Evolutionary conservation across 1,140 invertebrate species (phyloP).

Genomic region (Drosophila funebris): DNA sequence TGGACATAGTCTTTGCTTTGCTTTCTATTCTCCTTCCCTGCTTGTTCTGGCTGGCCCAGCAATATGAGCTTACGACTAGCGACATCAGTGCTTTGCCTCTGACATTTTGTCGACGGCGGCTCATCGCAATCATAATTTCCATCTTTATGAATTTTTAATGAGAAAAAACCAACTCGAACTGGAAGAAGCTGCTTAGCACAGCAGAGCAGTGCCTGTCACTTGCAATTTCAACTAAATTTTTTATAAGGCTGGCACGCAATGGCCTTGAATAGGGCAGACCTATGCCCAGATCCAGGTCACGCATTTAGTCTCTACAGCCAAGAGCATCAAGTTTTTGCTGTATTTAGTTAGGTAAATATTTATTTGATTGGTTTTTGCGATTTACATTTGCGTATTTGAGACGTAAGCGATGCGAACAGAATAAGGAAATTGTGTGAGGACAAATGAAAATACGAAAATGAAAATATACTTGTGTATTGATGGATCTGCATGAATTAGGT

Average conservation of each 20-base stretch:
- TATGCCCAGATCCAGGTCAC: slow-evolving; percentile 34
- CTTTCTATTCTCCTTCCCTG: background rate
- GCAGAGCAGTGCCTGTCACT: slow-evolving; percentile 58
- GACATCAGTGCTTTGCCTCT: slow-evolving; percentile 50
- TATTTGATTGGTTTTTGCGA: slow-evolving; percentile 74
- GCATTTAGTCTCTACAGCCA: slow-evolving; percentile 17
- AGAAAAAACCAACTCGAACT: slow-evolving; percentile 52
- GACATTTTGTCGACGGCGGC: slow-evolving; percentile 73
- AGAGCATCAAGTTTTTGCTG: slow-evolving; percentile 37
- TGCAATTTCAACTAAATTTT: slow-evolving; percentile 74
- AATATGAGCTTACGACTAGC: slow-evolving; percentile 10
- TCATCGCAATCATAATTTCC: slow-evolving; percentile 79
- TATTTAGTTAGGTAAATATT: slow-evolving; percentile 80
- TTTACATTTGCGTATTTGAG: slow-evolving; percentile 52
- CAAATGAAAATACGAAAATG: slow-evolving; percentile 32
- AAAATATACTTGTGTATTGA: slow-evolving; percentile 6
- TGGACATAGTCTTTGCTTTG: background rate
- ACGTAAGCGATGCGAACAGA: slow-evolving; percentile 45
- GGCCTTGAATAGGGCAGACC: slow-evolving; percentile 48
- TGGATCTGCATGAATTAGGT: slow-evolving; percentile 45
- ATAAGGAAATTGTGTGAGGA: slow-evolving; percentile 72
- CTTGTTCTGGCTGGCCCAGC: slow-evolving; percentile 2
- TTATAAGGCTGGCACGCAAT: slow-evolving; percentile 59
- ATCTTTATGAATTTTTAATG: slow-evolving; percentile 82
- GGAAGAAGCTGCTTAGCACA: slow-evolving; percentile 28